Evolutionary conservation across 2,113 vertebrate genomes (phyloP).

Genomic region (Caloenas nicobarica): DNA sequence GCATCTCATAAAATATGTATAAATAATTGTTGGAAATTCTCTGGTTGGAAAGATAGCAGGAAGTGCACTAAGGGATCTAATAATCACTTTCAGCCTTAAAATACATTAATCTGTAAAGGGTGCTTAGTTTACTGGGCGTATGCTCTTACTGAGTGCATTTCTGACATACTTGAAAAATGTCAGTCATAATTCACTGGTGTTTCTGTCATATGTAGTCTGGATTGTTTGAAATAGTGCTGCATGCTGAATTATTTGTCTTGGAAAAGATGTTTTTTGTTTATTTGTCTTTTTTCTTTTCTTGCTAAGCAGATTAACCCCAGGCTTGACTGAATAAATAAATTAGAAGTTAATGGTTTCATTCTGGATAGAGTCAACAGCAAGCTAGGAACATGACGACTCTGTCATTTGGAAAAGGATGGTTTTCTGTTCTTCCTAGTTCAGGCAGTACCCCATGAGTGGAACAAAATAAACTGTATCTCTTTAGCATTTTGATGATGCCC

Average conservation of each 20-base stretch:
- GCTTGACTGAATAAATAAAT: slow-evolving; percentile 1
- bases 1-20: not conserved
- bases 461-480: not conserved
- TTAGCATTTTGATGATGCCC: not conserved
- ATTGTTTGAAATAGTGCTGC: not conserved
- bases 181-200: not conserved
- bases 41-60: not conserved
- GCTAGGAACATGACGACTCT: not conserved
- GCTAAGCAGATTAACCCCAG: not conserved
- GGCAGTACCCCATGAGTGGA: not conserved
- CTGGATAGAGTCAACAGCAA: not conserved
- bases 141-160: not conserved
- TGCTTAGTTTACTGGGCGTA: not conserved
- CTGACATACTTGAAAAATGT: not conserved
- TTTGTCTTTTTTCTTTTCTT: not conserved
- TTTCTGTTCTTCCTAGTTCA: not conserved
- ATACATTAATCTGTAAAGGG: not conserved
- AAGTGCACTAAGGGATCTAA: not conserved
- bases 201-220: not conserved
- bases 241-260: not conserved
- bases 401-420: not conserved
- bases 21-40: not conserved
- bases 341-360: not conserved
- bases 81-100: not conserved
- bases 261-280: not conserved